Evolutionary conservation across 2,797 vertebrate species (phyloP).

Genomic region (Rallus crepitans): DNA sequence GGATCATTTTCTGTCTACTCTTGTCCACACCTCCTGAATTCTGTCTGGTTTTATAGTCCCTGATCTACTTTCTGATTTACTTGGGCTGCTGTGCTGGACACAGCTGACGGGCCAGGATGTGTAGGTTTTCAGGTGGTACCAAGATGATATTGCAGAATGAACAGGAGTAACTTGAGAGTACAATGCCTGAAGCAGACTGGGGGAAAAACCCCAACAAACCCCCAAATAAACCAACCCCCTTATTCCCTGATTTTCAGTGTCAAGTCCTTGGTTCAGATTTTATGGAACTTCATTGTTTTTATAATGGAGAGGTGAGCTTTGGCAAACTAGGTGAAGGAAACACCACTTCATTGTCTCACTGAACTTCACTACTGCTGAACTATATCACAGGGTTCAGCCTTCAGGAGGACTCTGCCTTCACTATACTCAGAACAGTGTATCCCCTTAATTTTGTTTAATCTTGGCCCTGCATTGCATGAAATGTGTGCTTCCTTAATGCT

Average conservation of each 20-base stretch:
- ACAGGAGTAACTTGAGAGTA: not conserved
- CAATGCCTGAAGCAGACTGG: not conserved
- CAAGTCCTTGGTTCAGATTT: not conserved
- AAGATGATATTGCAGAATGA: not conserved
- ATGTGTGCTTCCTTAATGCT: not conserved
- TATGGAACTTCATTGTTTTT: not conserved
- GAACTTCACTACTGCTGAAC: not conserved
- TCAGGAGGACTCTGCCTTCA: not conserved
- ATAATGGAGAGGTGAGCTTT: not conserved
- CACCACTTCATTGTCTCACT: not conserved
- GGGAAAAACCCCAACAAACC: not conserved
- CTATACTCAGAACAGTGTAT: not conserved
- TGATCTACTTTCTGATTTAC: not conserved
- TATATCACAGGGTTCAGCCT: not conserved
- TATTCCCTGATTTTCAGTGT: not conserved
- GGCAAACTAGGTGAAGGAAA: not conserved
- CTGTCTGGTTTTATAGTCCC: not conserved
- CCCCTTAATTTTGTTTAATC: not conserved
- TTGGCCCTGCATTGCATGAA: not conserved
- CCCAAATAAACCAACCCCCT: not conserved
- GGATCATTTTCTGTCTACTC: not conserved
- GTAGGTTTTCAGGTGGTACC: not conserved
- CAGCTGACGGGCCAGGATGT: not conserved
- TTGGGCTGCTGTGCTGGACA: not conserved
- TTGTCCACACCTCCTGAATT: not conserved